Conservation (phyloP, 2,888 invertebrate genomes). For the Tillus elongatus region DNA sequence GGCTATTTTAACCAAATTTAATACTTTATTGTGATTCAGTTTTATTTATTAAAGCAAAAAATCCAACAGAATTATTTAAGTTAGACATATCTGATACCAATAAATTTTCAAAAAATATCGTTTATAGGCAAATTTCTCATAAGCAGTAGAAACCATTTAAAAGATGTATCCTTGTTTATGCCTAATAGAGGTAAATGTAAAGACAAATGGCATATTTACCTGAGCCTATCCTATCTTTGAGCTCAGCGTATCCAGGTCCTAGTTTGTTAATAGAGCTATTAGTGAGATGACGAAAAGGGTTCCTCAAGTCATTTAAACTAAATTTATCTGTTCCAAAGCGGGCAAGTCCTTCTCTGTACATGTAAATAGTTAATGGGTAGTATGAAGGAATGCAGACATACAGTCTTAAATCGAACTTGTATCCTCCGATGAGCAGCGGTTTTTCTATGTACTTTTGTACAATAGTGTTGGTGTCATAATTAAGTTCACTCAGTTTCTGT, state of each 20-base stretch:
- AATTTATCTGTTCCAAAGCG: conserved; percentile 76
- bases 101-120: too few relatives aligned
- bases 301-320: conserved; percentile 71
- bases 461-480: conserved; percentile 69
- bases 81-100: too few relatives aligned
- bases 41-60: too few relatives aligned
- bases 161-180: too few relatives aligned
- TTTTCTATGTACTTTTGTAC: conserved; percentile 74
- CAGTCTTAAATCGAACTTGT: conserved; percentile 85
- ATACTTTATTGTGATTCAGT: too few relatives aligned
- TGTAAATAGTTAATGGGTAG: conserved; percentile 75
- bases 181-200: too few relatives aligned
- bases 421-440: conserved; percentile 72
- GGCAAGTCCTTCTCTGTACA: conserved; percentile 81
- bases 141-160: too few relatives aligned
- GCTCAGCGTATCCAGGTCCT: conserved; percentile 71
- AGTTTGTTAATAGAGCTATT: conserved; percentile 87
- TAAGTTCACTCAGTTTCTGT: conserved; percentile 66
- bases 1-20: too few relatives aligned
- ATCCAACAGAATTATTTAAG: too few relatives aligned
- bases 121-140: too few relatives aligned
- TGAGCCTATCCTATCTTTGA: conserved; percentile 74
- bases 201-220: conserved; percentile 49
- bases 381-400: conserved; percentile 86
- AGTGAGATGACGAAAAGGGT: conserved; percentile 79